Base-by-base conservation (phyloP, 37 sponge, comb jelly and placozoan genomes). In the Halichondria panicea region DNA sequence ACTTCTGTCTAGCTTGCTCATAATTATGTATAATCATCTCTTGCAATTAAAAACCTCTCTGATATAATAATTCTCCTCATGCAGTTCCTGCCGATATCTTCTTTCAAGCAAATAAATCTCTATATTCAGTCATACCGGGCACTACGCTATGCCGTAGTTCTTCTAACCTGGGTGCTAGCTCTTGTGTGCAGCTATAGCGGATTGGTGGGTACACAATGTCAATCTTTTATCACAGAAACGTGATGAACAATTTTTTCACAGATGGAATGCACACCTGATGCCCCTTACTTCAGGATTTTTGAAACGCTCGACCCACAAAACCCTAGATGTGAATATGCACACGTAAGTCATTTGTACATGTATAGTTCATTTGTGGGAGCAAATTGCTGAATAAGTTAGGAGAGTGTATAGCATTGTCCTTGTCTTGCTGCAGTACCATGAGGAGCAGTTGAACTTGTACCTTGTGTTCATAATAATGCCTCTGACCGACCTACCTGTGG, bases 391-490 rank as follows among this genome's bases (percentile, higher is more conserved):
- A 15, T 15, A 18, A 48, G 52, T 15, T 48, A 48, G 15, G 11
- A 48, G 15, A 48, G 15, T 11, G 11, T 48, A 48, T 48, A 48
- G 52, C 52, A 48, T 18, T 8, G 12, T 11, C 61, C 25, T 7
- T 36, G 18, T 33, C 35, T 24, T 64, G 18, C 3, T 35, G 39
- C 63, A 75, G 76, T 75, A 57, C 65, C 66, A 66, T 39, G 6
- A 21, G 1, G 56, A 6, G 5, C 36, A 40, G 28, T 7, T 52
- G 66, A 27, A n/a, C 41, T 24, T 65, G 37, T 50, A 66, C 12
- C 30, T 50, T 4, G 22, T 55, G 12, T 68, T 79, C 44, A 68
- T 68, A 28, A 79, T 55, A 3, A 67, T 79, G 70, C 68, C 79
- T 4, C 30, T 68, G 39, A 55, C 56, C 21, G 66, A 75, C 30